A percentile compares a stretch with the other conserved stretches of the same genome.
Conservation (phyloP, 2,113 vertebrate species). For the Agelaius phoeniceus region DNA sequence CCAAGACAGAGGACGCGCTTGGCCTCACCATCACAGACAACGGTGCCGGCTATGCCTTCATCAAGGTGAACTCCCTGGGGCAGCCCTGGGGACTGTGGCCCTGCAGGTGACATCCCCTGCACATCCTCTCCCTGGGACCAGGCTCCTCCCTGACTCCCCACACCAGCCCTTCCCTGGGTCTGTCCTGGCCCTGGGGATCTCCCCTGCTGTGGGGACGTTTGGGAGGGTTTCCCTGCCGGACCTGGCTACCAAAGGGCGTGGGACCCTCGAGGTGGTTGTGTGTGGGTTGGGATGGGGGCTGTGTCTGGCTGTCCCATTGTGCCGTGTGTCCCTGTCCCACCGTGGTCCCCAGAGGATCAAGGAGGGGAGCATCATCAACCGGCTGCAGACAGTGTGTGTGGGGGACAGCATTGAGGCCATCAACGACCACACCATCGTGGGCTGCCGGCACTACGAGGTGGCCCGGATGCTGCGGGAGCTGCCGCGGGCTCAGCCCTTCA, state of each 20-base stretch:
- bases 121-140: not conserved
- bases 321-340: not conserved
- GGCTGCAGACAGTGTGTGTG: constrained; percentile 84
- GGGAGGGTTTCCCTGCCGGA: not conserved
- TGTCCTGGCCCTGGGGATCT: too few relatives aligned
- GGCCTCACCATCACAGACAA: constrained; percentile 98
- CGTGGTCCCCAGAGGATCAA: constrained; percentile 85
- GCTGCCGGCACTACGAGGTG: constrained; percentile 96
- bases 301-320: fast-evolving
- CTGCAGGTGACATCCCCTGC: not conserved
- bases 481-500: constrained; percentile 86
- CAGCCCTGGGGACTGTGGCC: not conserved
- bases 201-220: fast-evolving
- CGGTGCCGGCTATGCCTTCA: constrained; percentile 94
- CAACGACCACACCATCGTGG: constrained; percentile 95
- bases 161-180: too few relatives aligned
- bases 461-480: constrained; percentile 97
- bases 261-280: fast-evolving
- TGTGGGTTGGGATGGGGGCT: not conserved
- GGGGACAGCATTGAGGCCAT: constrained; percentile 98
- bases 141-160: not conserved
- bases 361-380: constrained; percentile 92
- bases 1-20: constrained; percentile 92
- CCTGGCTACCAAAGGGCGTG: fast-evolving
- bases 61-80: constrained; percentile 80